A percentile compares a stretch with the other conserved stretches of the same genome.
Evolutionary conservation across 2,113 vertebrate genomes (phyloP).

Genomic region (Spea bombifrons): DNA sequence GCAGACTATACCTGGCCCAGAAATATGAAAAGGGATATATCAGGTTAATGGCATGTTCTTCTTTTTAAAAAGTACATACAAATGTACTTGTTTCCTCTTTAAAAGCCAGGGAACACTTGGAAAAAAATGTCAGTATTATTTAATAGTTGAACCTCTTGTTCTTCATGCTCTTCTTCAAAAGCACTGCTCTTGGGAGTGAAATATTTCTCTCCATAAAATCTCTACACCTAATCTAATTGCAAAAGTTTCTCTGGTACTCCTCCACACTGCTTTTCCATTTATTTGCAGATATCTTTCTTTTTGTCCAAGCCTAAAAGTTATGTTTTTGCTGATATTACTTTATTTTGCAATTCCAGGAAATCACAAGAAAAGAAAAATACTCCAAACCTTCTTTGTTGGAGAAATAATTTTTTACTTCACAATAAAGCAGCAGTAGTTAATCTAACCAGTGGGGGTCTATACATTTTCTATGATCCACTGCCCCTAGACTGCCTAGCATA

Average conservation of each 20-base stretch:
- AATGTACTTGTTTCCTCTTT: neutral
- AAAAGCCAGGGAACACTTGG: neutral
- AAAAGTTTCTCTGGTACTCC: neutral
- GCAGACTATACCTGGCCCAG: no score
- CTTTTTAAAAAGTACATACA: neutral
- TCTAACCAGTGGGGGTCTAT: no score
- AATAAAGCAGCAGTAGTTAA: no score
- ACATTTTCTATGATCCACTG: no score
- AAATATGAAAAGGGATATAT: no score
- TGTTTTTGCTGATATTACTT: no score
- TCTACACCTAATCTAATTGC: neutral
- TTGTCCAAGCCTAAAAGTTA: no score
- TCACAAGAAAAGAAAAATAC: no score
- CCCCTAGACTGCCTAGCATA: no score
- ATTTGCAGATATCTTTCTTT: neutral
- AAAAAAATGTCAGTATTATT: neutral
- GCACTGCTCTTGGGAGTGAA: neutral
- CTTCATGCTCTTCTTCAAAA: neutral
- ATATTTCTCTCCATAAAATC: neutral
- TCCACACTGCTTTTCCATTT: neutral
- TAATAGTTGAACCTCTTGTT: neutral
- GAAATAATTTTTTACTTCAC: no score
- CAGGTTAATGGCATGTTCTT: neutral
- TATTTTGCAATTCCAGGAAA: no score
- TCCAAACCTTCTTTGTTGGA: no score